Conservation (phyloP, 2,797 vertebrate genomes). For the Pangasius macronema region DNA sequence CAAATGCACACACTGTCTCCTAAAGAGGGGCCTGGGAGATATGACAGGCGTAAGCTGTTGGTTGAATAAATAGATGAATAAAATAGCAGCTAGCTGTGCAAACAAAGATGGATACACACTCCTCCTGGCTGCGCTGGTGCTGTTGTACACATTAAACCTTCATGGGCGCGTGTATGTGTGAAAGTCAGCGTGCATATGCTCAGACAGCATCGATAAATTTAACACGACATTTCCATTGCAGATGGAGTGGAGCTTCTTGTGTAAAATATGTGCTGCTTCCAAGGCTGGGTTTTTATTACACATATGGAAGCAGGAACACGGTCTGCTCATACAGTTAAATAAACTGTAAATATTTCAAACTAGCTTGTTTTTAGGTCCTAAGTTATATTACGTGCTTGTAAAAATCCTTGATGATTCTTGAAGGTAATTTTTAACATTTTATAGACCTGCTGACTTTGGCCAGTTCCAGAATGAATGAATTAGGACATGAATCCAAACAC, state of each 20-base stretch:
- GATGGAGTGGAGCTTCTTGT: conserved; percentile 56
- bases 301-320: conserved; percentile 51
- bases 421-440: conserved; percentile 75
- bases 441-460: conserved; percentile 70
- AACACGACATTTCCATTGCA: conserved; percentile 66
- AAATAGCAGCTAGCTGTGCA: conserved; percentile 58
- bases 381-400: conserved; percentile 75
- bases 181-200: conserved; percentile 19
- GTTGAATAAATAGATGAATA: conserved; percentile 68
- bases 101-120: conserved; percentile 58
- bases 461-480: conserved; percentile 81
- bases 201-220: conserved; percentile 61
- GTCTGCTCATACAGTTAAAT: conserved; percentile 53
- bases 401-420: conserved; percentile 81
- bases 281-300: conserved; percentile 57
- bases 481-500: conserved; percentile 71
- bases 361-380: conserved; percentile 72
- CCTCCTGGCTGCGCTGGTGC: conserved; percentile 34
- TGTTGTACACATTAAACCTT: conserved; percentile 43
- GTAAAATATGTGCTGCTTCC: conserved; percentile 65
- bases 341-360: conserved; percentile 66
- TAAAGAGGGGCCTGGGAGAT: conserved; percentile 47
- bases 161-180: conserved; percentile 42
- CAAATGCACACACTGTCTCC: conserved; percentile 52
- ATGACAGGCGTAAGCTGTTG: conserved; percentile 54